Evolutionary conservation across 2,113 vertebrate species (phyloP).

Genomic region (Potamarius usumacintae): DNA sequence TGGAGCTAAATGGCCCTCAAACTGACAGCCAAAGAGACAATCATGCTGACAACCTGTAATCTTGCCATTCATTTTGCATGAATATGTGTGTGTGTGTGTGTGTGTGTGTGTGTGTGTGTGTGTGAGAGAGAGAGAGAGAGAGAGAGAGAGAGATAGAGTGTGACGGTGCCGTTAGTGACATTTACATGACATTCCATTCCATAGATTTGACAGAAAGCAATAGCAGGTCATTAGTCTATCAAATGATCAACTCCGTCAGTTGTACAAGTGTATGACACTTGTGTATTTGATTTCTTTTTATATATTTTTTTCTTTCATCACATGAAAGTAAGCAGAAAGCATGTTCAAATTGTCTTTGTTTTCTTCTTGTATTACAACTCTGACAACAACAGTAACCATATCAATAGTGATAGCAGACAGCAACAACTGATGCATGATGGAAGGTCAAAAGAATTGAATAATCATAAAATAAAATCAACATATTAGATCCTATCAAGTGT

Average conservation of each 20-base stretch:
- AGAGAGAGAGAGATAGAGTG: neutral
- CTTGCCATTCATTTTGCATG: slow-evolving; percentile 34
- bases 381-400: neutral
- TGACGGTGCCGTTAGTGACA: slow-evolving; percentile 19
- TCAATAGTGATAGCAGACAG: neutral
- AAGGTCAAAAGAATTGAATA: neutral
- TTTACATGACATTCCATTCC: slow-evolving; percentile 34
- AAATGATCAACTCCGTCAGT: slow-evolving; percentile 10
- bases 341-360: neutral
- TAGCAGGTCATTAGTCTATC: slow-evolving; percentile 23
- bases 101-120: neutral
- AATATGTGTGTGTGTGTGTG: slow-evolving; percentile 13
- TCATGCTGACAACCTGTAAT: slow-evolving; percentile 56
- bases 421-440: neutral
- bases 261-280: neutral
- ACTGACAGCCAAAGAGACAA: slow-evolving; percentile 37
- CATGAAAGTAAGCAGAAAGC: neutral
- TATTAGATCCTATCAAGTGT: neutral
- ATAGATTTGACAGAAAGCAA: slow-evolving; percentile 32
- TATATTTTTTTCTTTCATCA: neutral
- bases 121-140: neutral
- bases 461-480: neutral
- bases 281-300: neutral
- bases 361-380: neutral
- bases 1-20: slow-evolving; percentile 21